Conservation (phyloP, 1,140 invertebrate species). For the Magallana angulata region DNA sequence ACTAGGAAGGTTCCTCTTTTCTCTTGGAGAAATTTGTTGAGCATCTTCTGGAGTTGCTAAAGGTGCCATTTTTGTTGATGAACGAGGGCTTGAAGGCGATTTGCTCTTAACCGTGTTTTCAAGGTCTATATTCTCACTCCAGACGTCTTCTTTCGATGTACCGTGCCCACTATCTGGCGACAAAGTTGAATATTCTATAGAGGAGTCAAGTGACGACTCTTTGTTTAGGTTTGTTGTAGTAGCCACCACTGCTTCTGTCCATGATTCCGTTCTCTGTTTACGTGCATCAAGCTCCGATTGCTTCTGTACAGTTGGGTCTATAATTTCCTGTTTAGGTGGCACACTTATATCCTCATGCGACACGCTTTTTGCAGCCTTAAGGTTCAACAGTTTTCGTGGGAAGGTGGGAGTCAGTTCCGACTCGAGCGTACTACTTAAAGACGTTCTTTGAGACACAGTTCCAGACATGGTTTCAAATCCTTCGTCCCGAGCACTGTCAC, state of each 20-base stretch:
- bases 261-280: conserved; percentile 74
- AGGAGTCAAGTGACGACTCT: conserved; percentile 63
- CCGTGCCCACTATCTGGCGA: conserved; percentile 71
- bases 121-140: conserved; percentile 65
- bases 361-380: conserved; percentile 35
- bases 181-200: conserved; percentile 60
- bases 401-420: conserved; percentile 69
- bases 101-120: conserved; percentile 54
- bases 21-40: conserved; percentile 47
- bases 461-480: conserved; percentile 78
- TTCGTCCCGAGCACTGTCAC: conserved; percentile 73
- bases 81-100: conserved; percentile 46
- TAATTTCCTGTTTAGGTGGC: conserved; percentile 56
- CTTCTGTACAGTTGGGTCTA: conserved; percentile 54
- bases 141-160: conserved; percentile 70
- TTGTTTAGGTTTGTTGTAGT: conserved; percentile 57
- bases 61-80: conserved; percentile 45
- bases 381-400: conserved; percentile 56
- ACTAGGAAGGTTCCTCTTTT: conserved; percentile 65
- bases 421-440: conserved; percentile 77
- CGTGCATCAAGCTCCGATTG: conserved; percentile 66
- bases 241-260: conserved; percentile 70
- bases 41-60: conserved; percentile 52
- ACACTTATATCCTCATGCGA: conserved; percentile 30
- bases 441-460: conserved; percentile 77